phyloP scores from a whole-genome alignment of 2,113 vertebrate species.

The Leucosticte australis region DNA sequence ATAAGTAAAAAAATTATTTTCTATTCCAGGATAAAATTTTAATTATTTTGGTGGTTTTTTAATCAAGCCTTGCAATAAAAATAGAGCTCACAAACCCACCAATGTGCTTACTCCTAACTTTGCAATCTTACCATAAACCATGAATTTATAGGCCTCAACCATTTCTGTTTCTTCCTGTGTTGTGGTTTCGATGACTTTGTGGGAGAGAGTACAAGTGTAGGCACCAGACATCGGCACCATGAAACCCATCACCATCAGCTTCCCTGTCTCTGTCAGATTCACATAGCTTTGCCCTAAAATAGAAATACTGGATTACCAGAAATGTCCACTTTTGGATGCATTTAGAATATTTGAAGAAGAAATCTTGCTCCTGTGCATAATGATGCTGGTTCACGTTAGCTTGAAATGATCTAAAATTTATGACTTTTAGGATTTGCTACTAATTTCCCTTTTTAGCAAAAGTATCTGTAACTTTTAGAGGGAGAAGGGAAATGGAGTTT shows the following conservation, averaged over 20 bases:
- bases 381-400: rapidly evolving
- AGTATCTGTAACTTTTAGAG: neutral
- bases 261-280: slow-evolving; percentile 68
- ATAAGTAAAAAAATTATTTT: neutral
- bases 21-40: neutral
- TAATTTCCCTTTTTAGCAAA: neutral
- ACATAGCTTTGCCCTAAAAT: slow-evolving; percentile 42
- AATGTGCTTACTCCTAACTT: neutral
- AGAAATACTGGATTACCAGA: neutral
- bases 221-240: slow-evolving; percentile 68
- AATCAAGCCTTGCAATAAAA: neutral
- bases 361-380: neutral
- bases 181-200: slow-evolving; percentile 55
- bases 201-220: slow-evolving; percentile 73
- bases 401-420: neutral
- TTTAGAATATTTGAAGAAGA: neutral
- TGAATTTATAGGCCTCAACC: slow-evolving; percentile 63
- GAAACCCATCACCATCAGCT: slow-evolving; percentile 69
- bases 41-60: neutral
- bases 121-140: slow-evolving; percentile 71
- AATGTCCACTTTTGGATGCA: neutral
- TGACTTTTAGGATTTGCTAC: neutral
- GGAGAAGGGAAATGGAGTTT: neutral
- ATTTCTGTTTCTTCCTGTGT: slow-evolving; percentile 50
- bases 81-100: neutral